Evolutionary conservation across 2,797 vertebrate species (phyloP), one percentile per base, ranked within the genome.

Genomic region (Lateolabrax maculatus): DNA sequence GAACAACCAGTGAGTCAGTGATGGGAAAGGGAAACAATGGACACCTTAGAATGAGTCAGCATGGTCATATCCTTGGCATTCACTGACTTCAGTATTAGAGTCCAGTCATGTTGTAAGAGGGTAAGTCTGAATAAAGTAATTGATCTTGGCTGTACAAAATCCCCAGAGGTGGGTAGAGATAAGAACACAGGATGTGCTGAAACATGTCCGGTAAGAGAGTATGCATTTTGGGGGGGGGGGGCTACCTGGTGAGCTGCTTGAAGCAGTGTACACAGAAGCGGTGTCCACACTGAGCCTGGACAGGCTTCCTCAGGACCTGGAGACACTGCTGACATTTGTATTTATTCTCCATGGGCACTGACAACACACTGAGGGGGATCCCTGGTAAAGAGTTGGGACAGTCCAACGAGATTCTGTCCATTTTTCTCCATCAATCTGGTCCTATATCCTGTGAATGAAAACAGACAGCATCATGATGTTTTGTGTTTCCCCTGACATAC

Each of bases 221-320:
- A 77, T 83, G 81, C 77, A 81, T 73, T 61, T 63, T 19, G 34
- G 9, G 57, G 29, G 57, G 44, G 12, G 5, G 19, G 5, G 34
- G 53, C 79, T 94, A 99, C 98, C 98, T 98, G 91, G 98, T 97
- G 71, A 99, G 96, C 90, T 94, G 95, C 79, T 93, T 96, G 87
- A 98, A 96, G 83, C 98, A 99, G 81, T 91, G 95, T 8, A 96
- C 96, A 80, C 98, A 99, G 95, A 98, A 99, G 63, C 98, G 97
- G 77, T 99, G 98, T 21, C 98, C 98, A 0, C 98, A 99, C 91
- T 98, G 97, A 0, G 98, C 98, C 92, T 99, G 98, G 80, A 97
- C 96, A 0, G 98, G 98, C 80, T 96, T 95, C 88, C 98, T 95
- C 63, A 99, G 83, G 29, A 99, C 96, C 75, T 97, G 97, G 89